These are phyloP conservation scores for Melanostoma mellinum DNA, from an alignment of 2,888 invertebrate species.

Conservation along the genomic window DNA sequence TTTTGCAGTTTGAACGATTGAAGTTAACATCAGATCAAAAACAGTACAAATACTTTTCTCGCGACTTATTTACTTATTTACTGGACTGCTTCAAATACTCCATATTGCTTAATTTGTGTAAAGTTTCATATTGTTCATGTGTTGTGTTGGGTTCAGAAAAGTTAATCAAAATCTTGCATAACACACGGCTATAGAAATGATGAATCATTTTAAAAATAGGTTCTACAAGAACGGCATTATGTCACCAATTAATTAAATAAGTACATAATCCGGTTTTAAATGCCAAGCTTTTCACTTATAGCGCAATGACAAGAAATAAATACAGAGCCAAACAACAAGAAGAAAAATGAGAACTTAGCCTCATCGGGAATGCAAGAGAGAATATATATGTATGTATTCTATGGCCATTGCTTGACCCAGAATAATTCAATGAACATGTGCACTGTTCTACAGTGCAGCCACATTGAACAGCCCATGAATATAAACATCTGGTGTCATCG, in stretches of 20 bases:
- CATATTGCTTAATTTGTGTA: too few species aligned
- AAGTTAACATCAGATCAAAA: too few species aligned
- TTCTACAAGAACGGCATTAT: conserved; percentile 20
- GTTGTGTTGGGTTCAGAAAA: too few species aligned
- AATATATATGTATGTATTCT: neutral
- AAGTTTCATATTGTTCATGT: too few species aligned
- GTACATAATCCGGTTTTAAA: conserved; percentile 42
- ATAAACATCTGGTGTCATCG: conserved; percentile 37
- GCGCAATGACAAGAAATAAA: too few species aligned
- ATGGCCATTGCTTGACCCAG: conserved; percentile 41
- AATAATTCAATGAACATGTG: conserved; percentile 27
- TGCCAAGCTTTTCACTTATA: conserved; percentile 22
- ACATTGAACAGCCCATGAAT: conserved; percentile 36
- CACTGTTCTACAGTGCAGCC: conserved; percentile 13
- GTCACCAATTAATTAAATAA: conserved; percentile 42
- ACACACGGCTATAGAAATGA: neutral
- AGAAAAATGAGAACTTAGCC: neutral
- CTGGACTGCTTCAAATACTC: too few species aligned
- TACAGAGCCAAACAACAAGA: neutral
- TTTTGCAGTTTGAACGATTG: too few species aligned
- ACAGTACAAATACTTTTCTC: too few species aligned
- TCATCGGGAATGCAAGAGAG: conserved; percentile 34
- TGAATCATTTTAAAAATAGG: conserved; percentile 10
- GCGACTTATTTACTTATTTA: too few species aligned
- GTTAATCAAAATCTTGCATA: too few species aligned